Evolutionary conservation across 2,888 invertebrate genomes (phyloP).

Genomic region (Noctua janthina): DNA sequence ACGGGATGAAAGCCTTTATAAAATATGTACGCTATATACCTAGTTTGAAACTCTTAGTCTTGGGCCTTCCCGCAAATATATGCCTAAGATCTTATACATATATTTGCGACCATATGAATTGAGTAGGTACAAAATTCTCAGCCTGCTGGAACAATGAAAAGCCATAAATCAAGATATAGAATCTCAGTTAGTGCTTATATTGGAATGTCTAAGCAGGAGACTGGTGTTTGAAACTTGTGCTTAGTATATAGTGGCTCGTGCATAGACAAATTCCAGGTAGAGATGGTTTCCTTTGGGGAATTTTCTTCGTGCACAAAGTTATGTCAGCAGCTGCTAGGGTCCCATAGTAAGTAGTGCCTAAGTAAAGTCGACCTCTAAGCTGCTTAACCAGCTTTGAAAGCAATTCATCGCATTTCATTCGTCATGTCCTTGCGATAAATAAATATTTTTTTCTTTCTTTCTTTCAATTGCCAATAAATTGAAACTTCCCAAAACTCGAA

Average conservation of each 20-base stretch:
- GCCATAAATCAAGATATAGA: constrained; percentile 10
- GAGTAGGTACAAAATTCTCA: not conserved
- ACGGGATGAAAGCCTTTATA: not conserved
- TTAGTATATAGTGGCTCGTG: not conserved
- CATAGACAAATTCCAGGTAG: not conserved
- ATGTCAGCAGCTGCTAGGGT: not conserved
- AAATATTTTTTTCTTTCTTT: no score
- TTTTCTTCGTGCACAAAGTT: not conserved
- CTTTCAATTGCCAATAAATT: no score
- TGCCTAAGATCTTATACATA: not conserved
- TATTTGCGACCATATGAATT: not conserved
- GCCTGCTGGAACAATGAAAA: not conserved
- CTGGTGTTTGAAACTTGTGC: not conserved
- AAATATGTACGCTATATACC: not conserved
- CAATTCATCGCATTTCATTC: no score
- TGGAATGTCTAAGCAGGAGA: not conserved
- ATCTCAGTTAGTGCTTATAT: not conserved
- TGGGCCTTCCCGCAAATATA: not conserved
- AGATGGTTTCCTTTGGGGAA: not conserved
- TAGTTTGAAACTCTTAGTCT: not conserved
- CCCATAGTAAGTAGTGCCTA: not conserved
- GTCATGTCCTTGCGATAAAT: no score
- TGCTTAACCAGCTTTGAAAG: no score
- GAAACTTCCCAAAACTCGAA: no score
- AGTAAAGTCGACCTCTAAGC: no score